Conservation (phyloP, 2,797 vertebrate species). For the Heliangelus exortis region DNA sequence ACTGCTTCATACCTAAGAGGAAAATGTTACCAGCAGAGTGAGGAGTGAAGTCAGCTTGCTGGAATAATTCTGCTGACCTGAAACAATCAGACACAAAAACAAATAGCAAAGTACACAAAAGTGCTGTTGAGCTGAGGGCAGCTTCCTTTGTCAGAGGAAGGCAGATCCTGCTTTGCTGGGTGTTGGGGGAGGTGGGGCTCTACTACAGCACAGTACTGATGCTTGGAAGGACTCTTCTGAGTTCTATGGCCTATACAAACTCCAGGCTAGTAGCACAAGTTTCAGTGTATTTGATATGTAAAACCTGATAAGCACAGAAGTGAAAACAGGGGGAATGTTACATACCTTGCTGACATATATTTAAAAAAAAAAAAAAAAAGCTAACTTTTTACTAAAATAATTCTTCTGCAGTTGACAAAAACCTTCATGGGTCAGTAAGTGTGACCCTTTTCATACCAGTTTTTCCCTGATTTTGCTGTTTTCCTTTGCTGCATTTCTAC, state of each 20-base stretch:
- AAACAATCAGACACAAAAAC: not conserved
- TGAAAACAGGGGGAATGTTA: not conserved
- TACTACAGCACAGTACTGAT: rapidly evolving
- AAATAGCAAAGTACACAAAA: conserved; percentile 34
- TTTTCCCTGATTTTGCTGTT: not conserved
- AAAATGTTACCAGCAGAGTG: not conserved
- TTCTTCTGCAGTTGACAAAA: not conserved
- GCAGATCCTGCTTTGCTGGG: not conserved
- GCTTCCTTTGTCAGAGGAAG: not conserved
- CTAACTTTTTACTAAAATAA: not conserved
- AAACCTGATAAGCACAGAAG: not conserved
- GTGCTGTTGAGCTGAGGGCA: not conserved
- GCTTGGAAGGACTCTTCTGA: not conserved
- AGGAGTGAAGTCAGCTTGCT: not conserved
- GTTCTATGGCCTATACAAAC: not conserved
- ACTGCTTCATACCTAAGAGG: not conserved
- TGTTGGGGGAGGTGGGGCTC: not conserved
- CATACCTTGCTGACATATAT: not conserved
- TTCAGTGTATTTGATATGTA: not conserved
- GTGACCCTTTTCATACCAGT: not conserved
- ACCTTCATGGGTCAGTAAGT: not conserved
- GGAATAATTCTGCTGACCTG: conserved; percentile 27
- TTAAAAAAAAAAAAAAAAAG: not conserved
- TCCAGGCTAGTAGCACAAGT: not conserved
- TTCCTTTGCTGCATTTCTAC: not conserved